A percentile compares a stretch with the other conserved stretches of the same genome.
Evolutionary conservation across 2,888 invertebrate genomes (phyloP).

Genomic region (Asteroscopus sphinx): DNA sequence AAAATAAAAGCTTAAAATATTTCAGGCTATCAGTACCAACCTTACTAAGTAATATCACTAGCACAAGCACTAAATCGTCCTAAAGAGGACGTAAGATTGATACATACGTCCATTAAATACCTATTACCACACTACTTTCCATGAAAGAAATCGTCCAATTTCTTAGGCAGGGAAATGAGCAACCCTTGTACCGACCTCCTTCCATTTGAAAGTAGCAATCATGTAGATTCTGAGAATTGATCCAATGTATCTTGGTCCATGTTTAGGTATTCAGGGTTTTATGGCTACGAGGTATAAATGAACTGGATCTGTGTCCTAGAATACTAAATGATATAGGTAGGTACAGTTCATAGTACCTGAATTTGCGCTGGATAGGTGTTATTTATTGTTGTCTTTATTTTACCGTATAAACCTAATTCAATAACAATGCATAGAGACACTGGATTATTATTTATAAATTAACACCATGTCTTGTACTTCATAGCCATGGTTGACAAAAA

Average conservation of each 20-base stretch:
- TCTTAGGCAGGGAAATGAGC: conserved; percentile 19
- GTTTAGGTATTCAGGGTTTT: neutral
- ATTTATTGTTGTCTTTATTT: too few species aligned
- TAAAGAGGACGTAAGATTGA: conserved; percentile 7
- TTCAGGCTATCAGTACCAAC: neutral
- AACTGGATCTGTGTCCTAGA: neutral
- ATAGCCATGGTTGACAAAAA: too few species aligned
- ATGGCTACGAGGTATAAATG: neutral
- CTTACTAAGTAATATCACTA: neutral
- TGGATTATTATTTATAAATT: too few species aligned
- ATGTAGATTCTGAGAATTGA: conserved; percentile 20
- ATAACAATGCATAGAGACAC: too few species aligned
- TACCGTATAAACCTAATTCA: too few species aligned
- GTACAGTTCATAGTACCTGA: too few species aligned
- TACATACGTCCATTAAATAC: conserved; percentile 14
- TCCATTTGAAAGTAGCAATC: conserved; percentile 34
- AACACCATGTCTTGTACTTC: too few species aligned
- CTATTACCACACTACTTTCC: conserved; percentile 3
- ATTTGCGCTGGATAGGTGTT: too few species aligned
- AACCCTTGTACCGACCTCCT: conserved; percentile 13
- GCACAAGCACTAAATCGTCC: conserved; percentile 2
- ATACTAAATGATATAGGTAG: neutral
- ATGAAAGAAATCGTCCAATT: conserved; percentile 24
- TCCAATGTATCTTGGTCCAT: conserved; percentile 6
- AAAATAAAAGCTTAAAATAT: neutral